Evolutionary conservation across 1,140 invertebrate species (phyloP), one percentile per base, ranked within the genome.

Genomic region (Drusus annulatus): DNA sequence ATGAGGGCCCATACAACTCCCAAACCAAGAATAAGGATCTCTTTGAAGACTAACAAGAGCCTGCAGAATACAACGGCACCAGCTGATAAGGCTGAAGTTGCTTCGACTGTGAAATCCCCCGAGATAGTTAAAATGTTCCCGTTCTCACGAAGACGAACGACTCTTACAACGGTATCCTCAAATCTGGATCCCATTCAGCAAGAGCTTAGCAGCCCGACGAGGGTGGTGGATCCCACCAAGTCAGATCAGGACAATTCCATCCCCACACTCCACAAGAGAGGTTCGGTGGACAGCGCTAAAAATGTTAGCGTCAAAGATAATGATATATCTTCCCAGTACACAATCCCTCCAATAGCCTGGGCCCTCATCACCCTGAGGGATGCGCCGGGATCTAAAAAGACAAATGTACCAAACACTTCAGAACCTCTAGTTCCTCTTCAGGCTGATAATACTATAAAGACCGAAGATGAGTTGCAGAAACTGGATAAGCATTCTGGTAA

Each of bases 311-410:
- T 16, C 5, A 56, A 54, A 25, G 73, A 79, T 15, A 78, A 76
- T 13, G 50, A 58, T 54, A 15, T 69, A 50, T 52, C 65, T 8
- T 16, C 79, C 6, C 76, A 60, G 19, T 78, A 81, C 15, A 75
- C 50, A 36, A 80, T 84, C 68, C 82, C 82, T 60, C 82, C 82
- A 21, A 84, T 80, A 17, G 82, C 82, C 45, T 84, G 82, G 82
- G 82, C 82, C 0, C 78, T 84, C 15, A 79, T 81, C 17, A 78
- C 80, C 5, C 21, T 84, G 28, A 81, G 76, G 58, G 71, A 81
- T 28, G 65, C 82, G 15, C 82, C 80, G 13, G 50, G 28, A 19
- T 36, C 15, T 17, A 80, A 75, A 31, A 78, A 60, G 45, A 31
- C n/a, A 17, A 83, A 80, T 60, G 52, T 7, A 36, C 56, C 76